Percentiles rank a stretch among this genome's conserved stretches.
phyloP scores from a whole-genome alignment of 1,140 invertebrate species.

The Scaptomyza hsui region DNA sequence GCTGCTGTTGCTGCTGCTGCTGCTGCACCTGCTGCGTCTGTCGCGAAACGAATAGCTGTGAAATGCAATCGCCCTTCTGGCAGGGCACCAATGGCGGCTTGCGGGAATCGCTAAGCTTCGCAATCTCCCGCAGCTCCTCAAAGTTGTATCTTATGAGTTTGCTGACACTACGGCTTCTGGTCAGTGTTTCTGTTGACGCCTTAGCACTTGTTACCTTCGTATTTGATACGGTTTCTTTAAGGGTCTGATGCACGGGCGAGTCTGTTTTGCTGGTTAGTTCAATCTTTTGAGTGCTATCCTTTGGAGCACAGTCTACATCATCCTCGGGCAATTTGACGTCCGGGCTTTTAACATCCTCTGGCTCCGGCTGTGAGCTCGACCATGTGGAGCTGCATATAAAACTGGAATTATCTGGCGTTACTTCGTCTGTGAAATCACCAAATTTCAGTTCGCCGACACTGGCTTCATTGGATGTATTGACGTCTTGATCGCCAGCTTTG shows the following conservation, averaged over 20 bases:
- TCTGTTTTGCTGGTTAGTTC: slow-evolving; percentile 32
- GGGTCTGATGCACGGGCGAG: slow-evolving; percentile 37
- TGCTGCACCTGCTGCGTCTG: slow-evolving; percentile 57
- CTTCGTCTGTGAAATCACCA: slow-evolving; percentile 67
- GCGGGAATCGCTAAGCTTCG: slow-evolving; percentile 58
- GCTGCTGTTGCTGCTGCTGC: slow-evolving; percentile 67
- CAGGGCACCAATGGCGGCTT: slow-evolving; percentile 75
- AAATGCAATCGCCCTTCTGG: slow-evolving; percentile 74
- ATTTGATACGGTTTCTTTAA: background rate
- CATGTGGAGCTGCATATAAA: slow-evolving; percentile 71
- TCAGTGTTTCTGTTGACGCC: slow-evolving; percentile 9
- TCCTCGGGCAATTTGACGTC: slow-evolving; percentile 28
- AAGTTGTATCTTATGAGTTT: slow-evolving; percentile 56
- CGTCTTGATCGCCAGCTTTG: background rate
- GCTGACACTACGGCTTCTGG: background rate
- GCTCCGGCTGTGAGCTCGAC: slow-evolving; percentile 57
- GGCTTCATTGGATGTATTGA: slow-evolving; percentile 26
- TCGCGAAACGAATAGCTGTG: slow-evolving; percentile 73
- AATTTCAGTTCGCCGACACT: slow-evolving; percentile 59
- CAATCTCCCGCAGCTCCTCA: slow-evolving; percentile 63
- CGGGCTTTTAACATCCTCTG: slow-evolving; percentile 22
- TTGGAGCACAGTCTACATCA: slow-evolving; percentile 56
- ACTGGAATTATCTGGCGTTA: slow-evolving; percentile 25
- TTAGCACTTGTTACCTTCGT: background rate
- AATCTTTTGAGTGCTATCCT: background rate